These are phyloP conservation scores for Drosophila lowei DNA, from an alignment of 1,140 invertebrate genomes.

Conservation along the genomic window DNA sequence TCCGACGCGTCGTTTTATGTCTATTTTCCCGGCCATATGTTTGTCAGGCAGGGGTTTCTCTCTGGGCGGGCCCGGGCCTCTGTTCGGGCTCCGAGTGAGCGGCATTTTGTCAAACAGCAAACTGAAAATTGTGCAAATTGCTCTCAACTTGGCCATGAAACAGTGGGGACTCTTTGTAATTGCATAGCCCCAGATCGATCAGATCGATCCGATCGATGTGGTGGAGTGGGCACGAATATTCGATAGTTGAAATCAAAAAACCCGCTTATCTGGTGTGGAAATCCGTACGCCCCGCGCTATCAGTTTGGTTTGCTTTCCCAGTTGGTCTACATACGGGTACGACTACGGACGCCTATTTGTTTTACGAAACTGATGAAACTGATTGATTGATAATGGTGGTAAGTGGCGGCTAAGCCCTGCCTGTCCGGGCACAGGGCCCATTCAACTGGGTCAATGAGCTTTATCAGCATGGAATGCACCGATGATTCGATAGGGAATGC, in stretches of 20 bases:
- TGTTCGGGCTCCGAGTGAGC: conserved; percentile 11
- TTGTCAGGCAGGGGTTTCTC: conserved; percentile 7
- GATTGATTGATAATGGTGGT: conserved; percentile 74
- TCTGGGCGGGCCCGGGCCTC: conserved; percentile 9
- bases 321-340: conserved; percentile 11
- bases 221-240: conserved; percentile 16
- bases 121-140: conserved; percentile 43
- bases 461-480: conserved; percentile 50
- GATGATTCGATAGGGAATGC: conserved; percentile 15
- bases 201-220: neutral
- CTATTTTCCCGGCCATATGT: conserved; percentile 40
- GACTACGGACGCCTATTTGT: conserved; percentile 40
- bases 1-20: conserved; percentile 16
- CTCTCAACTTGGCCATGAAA: conserved; percentile 67
- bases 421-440: conserved; percentile 34
- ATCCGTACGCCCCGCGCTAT: conserved; percentile 46
- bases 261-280: conserved; percentile 60
- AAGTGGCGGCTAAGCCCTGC: conserved; percentile 47
- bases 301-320: conserved; percentile 40
- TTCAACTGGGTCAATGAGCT: conserved; percentile 73
- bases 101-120: conserved; percentile 24
- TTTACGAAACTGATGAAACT: conserved; percentile 35
- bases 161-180: conserved; percentile 29
- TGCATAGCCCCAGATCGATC: conserved; percentile 18
- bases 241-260: conserved; percentile 47